phyloP scores from a whole-genome alignment of 2,113 vertebrate genomes.

The Tragelaphus imberbis region DNA sequence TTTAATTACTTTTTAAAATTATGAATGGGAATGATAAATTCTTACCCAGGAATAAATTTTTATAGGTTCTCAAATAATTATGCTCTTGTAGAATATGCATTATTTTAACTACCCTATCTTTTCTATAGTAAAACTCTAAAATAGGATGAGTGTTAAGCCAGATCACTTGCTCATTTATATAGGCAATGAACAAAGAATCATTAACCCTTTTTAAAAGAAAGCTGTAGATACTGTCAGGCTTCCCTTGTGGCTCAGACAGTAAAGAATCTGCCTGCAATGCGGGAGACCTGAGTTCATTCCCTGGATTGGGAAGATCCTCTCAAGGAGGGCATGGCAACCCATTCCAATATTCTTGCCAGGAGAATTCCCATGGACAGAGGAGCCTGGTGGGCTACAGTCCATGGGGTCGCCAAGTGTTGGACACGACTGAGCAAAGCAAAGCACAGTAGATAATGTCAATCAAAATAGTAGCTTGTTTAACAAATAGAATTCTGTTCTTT shows the following conservation, averaged over 20 bases:
- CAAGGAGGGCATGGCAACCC: background rate
- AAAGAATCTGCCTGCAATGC: background rate
- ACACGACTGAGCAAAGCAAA: background rate
- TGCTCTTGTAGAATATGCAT: background rate
- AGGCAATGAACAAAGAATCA: background rate
- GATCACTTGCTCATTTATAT: background rate
- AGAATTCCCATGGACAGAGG: background rate
- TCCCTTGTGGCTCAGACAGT: background rate
- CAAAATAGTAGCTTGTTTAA: background rate
- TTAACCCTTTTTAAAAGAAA: background rate
- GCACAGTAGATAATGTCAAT: background rate
- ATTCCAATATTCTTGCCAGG: background rate
- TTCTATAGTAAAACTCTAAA: background rate
- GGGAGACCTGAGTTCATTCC: background rate
- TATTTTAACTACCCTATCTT: background rate
- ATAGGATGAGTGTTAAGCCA: background rate
- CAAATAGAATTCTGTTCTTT: background rate
- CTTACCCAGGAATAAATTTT: background rate
- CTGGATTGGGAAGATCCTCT: background rate
- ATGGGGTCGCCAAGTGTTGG: accelerated
- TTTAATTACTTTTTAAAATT: background rate
- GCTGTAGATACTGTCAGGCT: background rate
- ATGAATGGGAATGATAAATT: background rate
- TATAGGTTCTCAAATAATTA: background rate
- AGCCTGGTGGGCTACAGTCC: background rate